Conservation (phyloP, 2,888 invertebrate species). For the Scrobipalpa costella region DNA sequence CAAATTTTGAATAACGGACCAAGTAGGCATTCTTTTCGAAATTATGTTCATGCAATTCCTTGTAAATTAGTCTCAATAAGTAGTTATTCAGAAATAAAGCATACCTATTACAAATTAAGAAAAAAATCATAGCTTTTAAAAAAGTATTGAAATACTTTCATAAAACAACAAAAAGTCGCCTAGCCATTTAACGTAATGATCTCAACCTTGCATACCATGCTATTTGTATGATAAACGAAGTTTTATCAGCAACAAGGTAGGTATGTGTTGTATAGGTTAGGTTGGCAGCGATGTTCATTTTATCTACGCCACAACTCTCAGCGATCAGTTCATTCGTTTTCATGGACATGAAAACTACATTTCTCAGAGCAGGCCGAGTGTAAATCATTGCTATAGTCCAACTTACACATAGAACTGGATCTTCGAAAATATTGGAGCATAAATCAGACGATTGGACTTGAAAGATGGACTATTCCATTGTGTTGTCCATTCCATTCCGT, state of each 20-base stretch:
- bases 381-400: conserved; percentile 55
- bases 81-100: too few relatives aligned
- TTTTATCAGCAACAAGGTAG: not conserved
- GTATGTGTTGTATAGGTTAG: too few relatives aligned
- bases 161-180: too few relatives aligned
- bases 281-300: conserved; percentile 10
- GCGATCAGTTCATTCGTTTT: conserved; percentile 22
- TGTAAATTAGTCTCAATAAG: too few relatives aligned
- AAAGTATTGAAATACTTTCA: too few relatives aligned
- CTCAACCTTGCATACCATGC: not conserved
- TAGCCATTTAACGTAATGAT: too few relatives aligned
- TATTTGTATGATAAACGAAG: not conserved
- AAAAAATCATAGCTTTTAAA: too few relatives aligned
- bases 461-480: conserved; percentile 54
- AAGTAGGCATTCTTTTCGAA: too few relatives aligned
- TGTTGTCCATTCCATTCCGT: conserved; percentile 53
- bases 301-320: conserved; percentile 16
- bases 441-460: conserved; percentile 57
- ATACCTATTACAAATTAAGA: too few relatives aligned
- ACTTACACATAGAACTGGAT: conserved; percentile 48
- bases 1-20: too few relatives aligned
- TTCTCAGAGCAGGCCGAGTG: conserved; percentile 31
- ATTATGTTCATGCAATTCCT: too few relatives aligned
- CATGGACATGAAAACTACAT: conserved; percentile 29
- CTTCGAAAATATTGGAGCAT: conserved; percentile 59